Evolutionary conservation across 2,888 invertebrate genomes (phyloP), one percentile per base, ranked within the genome.

Genomic region (Ellobium chinense): DNA sequence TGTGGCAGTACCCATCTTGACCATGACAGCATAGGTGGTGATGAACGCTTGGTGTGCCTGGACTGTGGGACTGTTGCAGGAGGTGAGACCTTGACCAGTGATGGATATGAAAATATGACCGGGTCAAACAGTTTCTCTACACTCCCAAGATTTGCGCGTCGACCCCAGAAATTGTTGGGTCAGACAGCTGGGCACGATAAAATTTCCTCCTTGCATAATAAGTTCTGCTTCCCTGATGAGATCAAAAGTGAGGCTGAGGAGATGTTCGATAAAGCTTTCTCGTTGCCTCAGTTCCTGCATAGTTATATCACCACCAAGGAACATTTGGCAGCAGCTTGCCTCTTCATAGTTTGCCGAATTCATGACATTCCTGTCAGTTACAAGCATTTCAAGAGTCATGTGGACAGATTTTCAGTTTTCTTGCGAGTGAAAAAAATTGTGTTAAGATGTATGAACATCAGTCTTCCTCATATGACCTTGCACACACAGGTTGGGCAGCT

Each of bases 311-410:
- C 27, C 1, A 68, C 58, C 9, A 76, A 76, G 21, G 66, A 68
- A 29, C 76, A 76, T 37, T 4, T 66, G 1, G 76, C 76, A 14
- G 76, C 68, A 4, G 76, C 76, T 18, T 76, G 76, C 58, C n/a
- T 76, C 1, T 68, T 76, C 21, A 36, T 76, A 31, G 76, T 68
- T 4, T 66, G 56, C 58, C 54, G 76, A 34, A 37, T 46, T 14
- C 76, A 76, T 66, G 58, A 76, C 24, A 54, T 68, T n/a, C 76
- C 76, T n/a, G 37, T 76, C 14, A 56, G 68, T 27, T 29, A 68
- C 2, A 0, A 27, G n/a, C 76, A 76, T 29, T 76, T 76, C 29
- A 31, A 14, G 1, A 37, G 29, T 12, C 37, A 68, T 58, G 63
- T 76, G 0, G 68, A 68, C 36, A 76, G 14, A 24, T 68, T 68